Evolutionary conservation across 2,888 invertebrate genomes (phyloP), one percentile per base, ranked within the genome.

Genomic region (Ceramica pisi): DNA sequence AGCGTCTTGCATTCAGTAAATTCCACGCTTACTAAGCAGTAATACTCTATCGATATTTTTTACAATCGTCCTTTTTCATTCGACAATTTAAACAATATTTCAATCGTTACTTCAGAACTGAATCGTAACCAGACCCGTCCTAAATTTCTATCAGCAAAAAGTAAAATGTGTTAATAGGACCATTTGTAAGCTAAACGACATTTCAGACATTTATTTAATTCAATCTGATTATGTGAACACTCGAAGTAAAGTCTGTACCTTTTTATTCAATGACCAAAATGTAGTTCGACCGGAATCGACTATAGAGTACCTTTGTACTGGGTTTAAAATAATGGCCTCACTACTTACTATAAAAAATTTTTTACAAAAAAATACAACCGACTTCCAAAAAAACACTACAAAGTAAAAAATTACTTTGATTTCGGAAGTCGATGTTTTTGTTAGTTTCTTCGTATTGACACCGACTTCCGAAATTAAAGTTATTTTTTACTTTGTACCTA

Each of bases 111-210:
- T 26, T 35, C 44, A 44, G 16, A 50, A 44, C 12, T 0, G 38
- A 61, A 56, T 78, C 61, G 61, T 55, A n/a, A 38, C n/a, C 9
- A 60, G 21, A 73, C 59, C 10, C 61, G 50, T 41, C 8, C 73
- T 64, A 55, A 79, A 70, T 74, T 56, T 56, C n/a, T 64, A 72
- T 61, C 51, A 56, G 51, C 50, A 51, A 64, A 53, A 78, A 67
- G 63, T 64, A 48, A 77, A 80, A 61, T 75, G 81, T 62, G 75
- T 44, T 78, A 78, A 78, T 78, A 48, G 14, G n/a, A 44, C 35
- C 61, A 64, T 78, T 78, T 75, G 51, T 78, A 78, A 50, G 75
- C 78, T 62, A 51, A 64, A 62, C 64, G 75, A 60, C n/a, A 56
- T 48, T 75, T 35, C 10, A 0, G 56, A 65, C 81, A 80, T 78